phyloP scores from a whole-genome alignment of 2,797 vertebrate species.

The Poeciliopsis infans region DNA sequence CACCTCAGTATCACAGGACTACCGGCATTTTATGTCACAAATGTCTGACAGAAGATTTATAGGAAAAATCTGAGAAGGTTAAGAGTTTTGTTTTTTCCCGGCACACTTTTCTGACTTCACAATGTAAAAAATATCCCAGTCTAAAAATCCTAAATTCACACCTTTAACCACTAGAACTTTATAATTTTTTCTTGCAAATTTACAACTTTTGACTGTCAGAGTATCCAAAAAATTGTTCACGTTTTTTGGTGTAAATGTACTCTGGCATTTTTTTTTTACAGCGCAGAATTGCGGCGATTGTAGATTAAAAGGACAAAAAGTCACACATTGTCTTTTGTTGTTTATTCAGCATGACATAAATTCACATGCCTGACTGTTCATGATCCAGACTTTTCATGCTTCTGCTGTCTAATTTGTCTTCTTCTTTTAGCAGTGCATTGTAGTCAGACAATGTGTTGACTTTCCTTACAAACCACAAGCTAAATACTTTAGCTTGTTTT shows the following conservation, averaged over 20 bases:
- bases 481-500: not conserved
- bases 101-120: not conserved
- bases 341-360: not conserved
- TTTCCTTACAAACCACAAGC: not conserved
- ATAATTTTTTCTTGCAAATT: not conserved
- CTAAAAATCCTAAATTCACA: not conserved
- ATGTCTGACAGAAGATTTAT: not conserved
- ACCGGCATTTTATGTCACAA: not conserved
- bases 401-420: not conserved
- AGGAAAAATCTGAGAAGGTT: not conserved
- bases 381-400: not conserved
- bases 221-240: not conserved
- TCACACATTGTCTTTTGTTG: not conserved
- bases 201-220: not conserved
- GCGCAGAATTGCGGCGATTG: too few species aligned
- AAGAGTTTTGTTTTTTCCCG: not conserved
- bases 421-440: not conserved
- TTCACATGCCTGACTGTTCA: not conserved
- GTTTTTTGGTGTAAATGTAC: not conserved
- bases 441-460: not conserved
- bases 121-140: not conserved
- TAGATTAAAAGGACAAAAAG: not conserved
- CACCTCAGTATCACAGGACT: not conserved
- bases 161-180: not conserved
- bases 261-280: too few species aligned